A percentile compares a stretch with the other conserved stretches of the same genome.
These are phyloP conservation scores for Eucidaris tribuloides DNA, from an alignment of 35 echinoderm and acorn worm species.

Conservation along the genomic window DNA sequence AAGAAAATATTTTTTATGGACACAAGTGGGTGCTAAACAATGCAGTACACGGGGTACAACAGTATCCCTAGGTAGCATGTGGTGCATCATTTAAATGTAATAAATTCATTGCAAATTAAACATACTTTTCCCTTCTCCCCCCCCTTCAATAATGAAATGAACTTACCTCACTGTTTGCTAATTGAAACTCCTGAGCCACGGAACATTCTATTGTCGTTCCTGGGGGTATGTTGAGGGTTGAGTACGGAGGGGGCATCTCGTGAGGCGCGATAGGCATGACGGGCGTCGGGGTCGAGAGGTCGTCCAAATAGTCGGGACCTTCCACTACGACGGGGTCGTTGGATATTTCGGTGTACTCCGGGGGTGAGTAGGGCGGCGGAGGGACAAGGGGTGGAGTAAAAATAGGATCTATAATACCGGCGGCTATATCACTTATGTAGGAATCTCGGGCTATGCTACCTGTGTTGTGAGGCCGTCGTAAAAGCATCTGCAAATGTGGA, in stretches of 20 bases:
- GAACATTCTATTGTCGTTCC: constrained; percentile 56
- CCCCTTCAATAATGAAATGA: too few relatives aligned
- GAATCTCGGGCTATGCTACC: constrained; percentile 57
- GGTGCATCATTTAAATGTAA: too few relatives aligned
- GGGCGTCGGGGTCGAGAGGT: constrained; percentile 43
- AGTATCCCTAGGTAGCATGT: too few relatives aligned
- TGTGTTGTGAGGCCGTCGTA: constrained; percentile 47
- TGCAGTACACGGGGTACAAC: too few relatives aligned
- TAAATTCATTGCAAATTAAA: too few relatives aligned
- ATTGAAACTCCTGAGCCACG: constrained; percentile 54
- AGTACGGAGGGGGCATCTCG: constrained; percentile 80
- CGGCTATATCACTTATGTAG: constrained; percentile 56
- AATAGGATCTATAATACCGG: constrained; percentile 46
- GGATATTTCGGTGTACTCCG: constrained; percentile 71
- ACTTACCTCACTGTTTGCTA: constrained; percentile 40
- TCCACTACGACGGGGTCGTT: constrained; percentile 70
- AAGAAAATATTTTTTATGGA: too few relatives aligned
- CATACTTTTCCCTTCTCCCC: too few relatives aligned
- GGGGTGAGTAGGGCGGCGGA: constrained; percentile 80
- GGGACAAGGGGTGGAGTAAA: constrained; percentile 75
- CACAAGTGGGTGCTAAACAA: too few relatives aligned
- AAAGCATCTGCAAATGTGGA: constrained; percentile 54
- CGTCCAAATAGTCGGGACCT: constrained; percentile 48
- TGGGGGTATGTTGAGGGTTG: constrained; percentile 44
- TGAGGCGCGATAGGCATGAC: constrained; percentile 47